These are phyloP conservation scores for Lasioglossum morio DNA, from an alignment of 2,888 invertebrate genomes.

Conservation along the genomic window DNA sequence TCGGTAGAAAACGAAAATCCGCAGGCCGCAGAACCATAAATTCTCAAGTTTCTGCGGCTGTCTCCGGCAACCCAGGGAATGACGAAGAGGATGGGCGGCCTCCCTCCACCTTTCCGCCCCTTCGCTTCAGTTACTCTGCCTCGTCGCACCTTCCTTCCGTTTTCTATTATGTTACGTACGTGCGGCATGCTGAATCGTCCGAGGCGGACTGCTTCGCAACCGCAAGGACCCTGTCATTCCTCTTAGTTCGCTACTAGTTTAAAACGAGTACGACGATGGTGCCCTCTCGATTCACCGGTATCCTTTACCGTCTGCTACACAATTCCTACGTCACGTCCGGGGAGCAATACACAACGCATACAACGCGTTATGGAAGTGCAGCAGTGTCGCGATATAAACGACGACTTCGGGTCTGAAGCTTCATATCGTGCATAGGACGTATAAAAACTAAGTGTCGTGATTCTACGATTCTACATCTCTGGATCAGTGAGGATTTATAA, in stretches of 20 bases:
- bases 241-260: conserved; percentile 15
- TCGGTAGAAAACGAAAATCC: conserved; percentile 75
- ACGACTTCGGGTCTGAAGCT: background rate
- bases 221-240: conserved; percentile 21
- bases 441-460: background rate
- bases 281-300: background rate
- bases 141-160: conserved; percentile 73
- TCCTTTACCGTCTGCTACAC: background rate
- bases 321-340: background rate
- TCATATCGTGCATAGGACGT: background rate
- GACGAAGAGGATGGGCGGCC: conserved; percentile 62
- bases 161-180: conserved; percentile 74
- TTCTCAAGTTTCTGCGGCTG: conserved; percentile 80
- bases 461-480: background rate
- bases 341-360: background rate
- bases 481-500: background rate
- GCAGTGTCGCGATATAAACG: background rate
- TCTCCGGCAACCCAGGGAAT: conserved; percentile 72
- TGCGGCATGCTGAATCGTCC: conserved; percentile 54
- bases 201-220: conserved; percentile 30
- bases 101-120: conserved; percentile 33
- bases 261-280: background rate
- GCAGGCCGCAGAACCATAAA: conserved; percentile 76
- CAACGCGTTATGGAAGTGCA: background rate
- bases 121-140: conserved; percentile 54